Conservation (phyloP, 2,113 vertebrate species). For the Hydrochoerus hydrochaeris region DNA sequence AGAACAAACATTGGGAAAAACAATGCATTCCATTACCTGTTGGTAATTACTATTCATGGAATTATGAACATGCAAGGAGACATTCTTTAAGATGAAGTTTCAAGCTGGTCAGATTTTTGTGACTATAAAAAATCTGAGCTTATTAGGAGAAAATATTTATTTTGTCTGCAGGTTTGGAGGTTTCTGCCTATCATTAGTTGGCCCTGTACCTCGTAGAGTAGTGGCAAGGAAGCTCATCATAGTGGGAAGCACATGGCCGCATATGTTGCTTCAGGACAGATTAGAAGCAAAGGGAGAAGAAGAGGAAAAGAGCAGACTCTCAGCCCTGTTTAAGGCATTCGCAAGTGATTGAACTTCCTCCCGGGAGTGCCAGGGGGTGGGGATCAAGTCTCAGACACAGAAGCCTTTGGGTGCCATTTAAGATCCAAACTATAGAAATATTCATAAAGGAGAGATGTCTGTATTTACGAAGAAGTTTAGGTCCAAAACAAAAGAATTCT, state of each 20-base stretch:
- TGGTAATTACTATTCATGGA: not conserved
- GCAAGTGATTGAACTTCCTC: not conserved
- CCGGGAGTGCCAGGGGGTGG: no score
- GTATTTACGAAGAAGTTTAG: not conserved
- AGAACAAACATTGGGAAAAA: not conserved
- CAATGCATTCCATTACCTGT: not conserved
- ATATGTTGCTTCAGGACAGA: not conserved
- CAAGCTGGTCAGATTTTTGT: not conserved
- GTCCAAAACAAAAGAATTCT: not conserved
- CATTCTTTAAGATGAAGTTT: not conserved
- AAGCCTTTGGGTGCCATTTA: not conserved
- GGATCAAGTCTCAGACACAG: not conserved
- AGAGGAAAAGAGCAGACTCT: fast-evolving
- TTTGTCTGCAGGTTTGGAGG: not conserved
- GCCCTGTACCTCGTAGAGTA: not conserved
- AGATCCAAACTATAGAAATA: not conserved
- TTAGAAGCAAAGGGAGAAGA: not conserved
- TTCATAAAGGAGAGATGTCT: not conserved
- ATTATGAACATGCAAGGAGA: not conserved
- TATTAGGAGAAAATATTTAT: not conserved
- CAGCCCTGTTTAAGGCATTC: not conserved
- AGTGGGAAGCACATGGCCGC: not conserved
- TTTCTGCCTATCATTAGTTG: not conserved
- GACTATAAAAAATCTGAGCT: not conserved
- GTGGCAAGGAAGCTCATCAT: not conserved